Evolutionary conservation across 2,113 vertebrate genomes (phyloP).

Genomic region (Eulemur macaco): DNA sequence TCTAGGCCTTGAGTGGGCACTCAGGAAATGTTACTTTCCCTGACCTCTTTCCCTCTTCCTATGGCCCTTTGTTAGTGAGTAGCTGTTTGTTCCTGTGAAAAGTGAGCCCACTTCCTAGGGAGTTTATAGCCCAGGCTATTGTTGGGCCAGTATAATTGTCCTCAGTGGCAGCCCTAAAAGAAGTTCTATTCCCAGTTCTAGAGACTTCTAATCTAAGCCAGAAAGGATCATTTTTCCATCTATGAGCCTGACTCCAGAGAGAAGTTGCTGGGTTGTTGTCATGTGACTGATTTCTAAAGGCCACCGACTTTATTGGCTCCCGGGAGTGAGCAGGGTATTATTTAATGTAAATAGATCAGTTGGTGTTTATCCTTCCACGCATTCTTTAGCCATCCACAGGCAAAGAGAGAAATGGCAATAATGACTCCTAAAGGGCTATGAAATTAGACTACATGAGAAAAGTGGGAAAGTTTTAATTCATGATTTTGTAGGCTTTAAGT

Average conservation of each 20-base stretch:
- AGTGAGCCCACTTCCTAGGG: neutral
- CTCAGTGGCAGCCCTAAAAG: neutral
- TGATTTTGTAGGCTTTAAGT: neutral
- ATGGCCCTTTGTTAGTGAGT: neutral
- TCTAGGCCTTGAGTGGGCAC: neutral
- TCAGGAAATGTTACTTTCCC: neutral
- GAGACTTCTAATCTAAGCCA: neutral
- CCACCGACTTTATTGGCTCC: neutral
- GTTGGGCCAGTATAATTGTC: neutral
- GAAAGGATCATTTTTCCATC: neutral
- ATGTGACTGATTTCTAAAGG: slow-evolving; percentile 23
- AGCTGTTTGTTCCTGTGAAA: neutral
- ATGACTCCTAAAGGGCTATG: neutral
- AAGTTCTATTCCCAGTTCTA: neutral
- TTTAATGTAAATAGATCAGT: slow-evolving; percentile 39
- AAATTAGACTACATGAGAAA: neutral
- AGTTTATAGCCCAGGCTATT: neutral
- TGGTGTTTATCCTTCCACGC: slow-evolving; percentile 13
- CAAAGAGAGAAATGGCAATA: neutral
- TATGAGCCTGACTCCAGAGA: neutral
- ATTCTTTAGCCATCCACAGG: neutral
- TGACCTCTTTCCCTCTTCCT: neutral
- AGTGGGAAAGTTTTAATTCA: neutral
- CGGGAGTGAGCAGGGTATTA: neutral
- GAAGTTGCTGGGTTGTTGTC: neutral